These are phyloP conservation scores for Lathronympha strigana DNA, from an alignment of 2,888 invertebrate genomes.

Conservation along the genomic window DNA sequence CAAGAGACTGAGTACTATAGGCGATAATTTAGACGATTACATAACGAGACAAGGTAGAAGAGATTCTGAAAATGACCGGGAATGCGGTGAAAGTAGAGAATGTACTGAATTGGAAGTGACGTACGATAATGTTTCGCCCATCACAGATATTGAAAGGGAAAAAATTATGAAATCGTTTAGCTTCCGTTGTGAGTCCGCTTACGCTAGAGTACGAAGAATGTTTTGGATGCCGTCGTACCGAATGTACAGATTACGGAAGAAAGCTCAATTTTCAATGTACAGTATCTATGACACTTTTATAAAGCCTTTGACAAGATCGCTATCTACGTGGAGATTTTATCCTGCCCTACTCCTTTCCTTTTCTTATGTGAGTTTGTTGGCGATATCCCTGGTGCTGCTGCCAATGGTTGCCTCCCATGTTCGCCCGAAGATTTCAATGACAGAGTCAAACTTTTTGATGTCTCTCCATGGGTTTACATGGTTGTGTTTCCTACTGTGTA, in stretches of 20 bases:
- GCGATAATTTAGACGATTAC: slow-evolving; percentile 78
- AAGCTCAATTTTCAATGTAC: slow-evolving; percentile 66
- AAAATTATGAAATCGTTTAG: slow-evolving; percentile 76
- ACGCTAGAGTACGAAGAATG: slow-evolving; percentile 67
- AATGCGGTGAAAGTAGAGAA: slow-evolving; percentile 59
- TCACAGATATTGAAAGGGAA: slow-evolving; percentile 75
- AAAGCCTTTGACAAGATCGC: slow-evolving; percentile 73
- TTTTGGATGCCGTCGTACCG: slow-evolving; percentile 76
- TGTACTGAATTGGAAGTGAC: slow-evolving; percentile 73
- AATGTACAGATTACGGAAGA: slow-evolving; percentile 69
- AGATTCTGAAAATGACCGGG: slow-evolving; percentile 64
- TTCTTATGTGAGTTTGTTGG: slow-evolving; percentile 66
- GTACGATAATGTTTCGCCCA: slow-evolving; percentile 73
- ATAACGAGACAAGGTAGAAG: slow-evolving; percentile 74
- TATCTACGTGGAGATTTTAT: slow-evolving; percentile 77
- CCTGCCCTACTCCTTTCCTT: slow-evolving; percentile 72
- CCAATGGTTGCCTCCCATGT: slow-evolving; percentile 71
- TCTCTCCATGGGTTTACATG: slow-evolving; percentile 77
- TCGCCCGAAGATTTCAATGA: slow-evolving; percentile 66
- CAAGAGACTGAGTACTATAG: slow-evolving; percentile 80
- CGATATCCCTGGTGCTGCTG: slow-evolving; percentile 65
- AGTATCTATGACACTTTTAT: slow-evolving; percentile 75
- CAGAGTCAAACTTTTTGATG: slow-evolving; percentile 73
- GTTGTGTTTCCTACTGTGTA: slow-evolving; percentile 74
- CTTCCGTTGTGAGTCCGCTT: slow-evolving; percentile 73